A percentile compares a stretch with the other conserved stretches of the same genome.
phyloP scores from a whole-genome alignment of 2,113 vertebrate genomes.

The Gambusia holbrooki region DNA sequence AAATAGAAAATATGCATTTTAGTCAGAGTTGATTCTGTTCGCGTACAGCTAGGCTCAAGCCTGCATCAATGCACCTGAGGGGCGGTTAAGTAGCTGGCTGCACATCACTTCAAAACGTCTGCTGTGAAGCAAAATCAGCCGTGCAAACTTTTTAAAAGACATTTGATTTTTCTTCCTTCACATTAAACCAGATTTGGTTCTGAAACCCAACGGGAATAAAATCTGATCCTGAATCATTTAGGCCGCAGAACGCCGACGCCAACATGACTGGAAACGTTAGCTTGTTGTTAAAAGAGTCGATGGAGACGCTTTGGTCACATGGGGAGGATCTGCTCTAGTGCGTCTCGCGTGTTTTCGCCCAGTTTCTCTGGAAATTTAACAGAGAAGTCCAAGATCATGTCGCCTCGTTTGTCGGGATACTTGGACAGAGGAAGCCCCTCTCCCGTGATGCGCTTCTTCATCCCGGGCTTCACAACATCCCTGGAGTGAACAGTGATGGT shows the following conservation, averaged over 20 bases:
- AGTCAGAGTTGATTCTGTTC: not conserved
- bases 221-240: conserved; percentile 12
- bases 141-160: not conserved
- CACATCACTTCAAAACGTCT: conserved; percentile 30
- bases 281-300: not conserved
- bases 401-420: conserved; percentile 87
- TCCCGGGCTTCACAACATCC: conserved; percentile 90
- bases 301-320: not conserved
- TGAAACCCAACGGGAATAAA: conserved; percentile 12
- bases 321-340: conserved; percentile 88
- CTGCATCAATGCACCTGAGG: conserved; percentile 47
- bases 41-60: conserved; percentile 33
- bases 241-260: conserved; percentile 4
- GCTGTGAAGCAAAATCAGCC: conserved; percentile 9
- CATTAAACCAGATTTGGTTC: conserved; percentile 12
- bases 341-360: conserved; percentile 77
- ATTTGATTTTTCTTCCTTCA: not conserved
- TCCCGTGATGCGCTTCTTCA: conserved; percentile 85
- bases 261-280: conserved; percentile 21
- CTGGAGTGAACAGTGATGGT: conserved; percentile 86
- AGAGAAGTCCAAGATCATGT: conserved; percentile 90
- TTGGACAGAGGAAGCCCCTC: conserved; percentile 93
- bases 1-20: not conserved
- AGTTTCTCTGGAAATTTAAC: conserved; percentile 90
- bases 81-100: conserved; percentile 26